A percentile compares a stretch with the other conserved stretches of the same genome.
These are phyloP conservation scores for Philaethria dido DNA, from an alignment of 2,888 invertebrate species.

Conservation along the genomic window DNA sequence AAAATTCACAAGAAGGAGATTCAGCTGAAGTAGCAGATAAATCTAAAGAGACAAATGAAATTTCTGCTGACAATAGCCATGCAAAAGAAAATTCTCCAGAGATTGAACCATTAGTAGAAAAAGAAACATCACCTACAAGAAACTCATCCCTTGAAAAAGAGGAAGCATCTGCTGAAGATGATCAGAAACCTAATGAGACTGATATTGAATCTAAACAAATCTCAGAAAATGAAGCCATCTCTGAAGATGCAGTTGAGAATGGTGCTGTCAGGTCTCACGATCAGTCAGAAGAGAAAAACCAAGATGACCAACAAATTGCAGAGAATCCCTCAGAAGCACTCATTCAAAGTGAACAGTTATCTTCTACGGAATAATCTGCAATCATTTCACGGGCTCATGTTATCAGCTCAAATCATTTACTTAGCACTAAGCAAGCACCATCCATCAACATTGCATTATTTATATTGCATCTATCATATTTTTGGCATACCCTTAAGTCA, in stretches of 20 bases:
- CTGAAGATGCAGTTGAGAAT: slow-evolving; percentile 66
- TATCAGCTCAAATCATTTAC: slow-evolving; percentile 76
- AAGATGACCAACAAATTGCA: slow-evolving; percentile 59
- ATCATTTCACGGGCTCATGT: slow-evolving; percentile 53
- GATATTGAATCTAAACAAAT: slow-evolving; percentile 55
- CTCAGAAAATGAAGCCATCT: slow-evolving; percentile 63
- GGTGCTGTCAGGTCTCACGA: slow-evolving; percentile 75
- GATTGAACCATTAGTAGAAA: slow-evolving; percentile 52
- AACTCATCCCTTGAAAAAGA: slow-evolving; percentile 60
- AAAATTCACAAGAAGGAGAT: slow-evolving; percentile 57
- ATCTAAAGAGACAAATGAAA: slow-evolving; percentile 48
- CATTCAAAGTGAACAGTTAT: slow-evolving; percentile 73
- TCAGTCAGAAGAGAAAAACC: slow-evolving; percentile 66
- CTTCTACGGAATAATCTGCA: slow-evolving; percentile 66
- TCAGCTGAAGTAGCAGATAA: slow-evolving; percentile 43
- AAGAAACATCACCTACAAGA: slow-evolving; percentile 54
- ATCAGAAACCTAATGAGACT: slow-evolving; percentile 57
- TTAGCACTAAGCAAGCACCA: slow-evolving; percentile 78
- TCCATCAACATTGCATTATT: slow-evolving; percentile 72
- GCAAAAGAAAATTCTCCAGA: slow-evolving; percentile 49
- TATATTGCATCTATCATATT: slow-evolving; percentile 70
- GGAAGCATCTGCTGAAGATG: slow-evolving; percentile 48
- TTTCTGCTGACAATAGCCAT: slow-evolving; percentile 34
- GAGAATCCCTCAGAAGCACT: slow-evolving; percentile 72
- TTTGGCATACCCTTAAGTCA: slow-evolving; percentile 67